Evolutionary conservation across 1,140 invertebrate species (phyloP).

Genomic region (Neuroterus valhalla): DNA sequence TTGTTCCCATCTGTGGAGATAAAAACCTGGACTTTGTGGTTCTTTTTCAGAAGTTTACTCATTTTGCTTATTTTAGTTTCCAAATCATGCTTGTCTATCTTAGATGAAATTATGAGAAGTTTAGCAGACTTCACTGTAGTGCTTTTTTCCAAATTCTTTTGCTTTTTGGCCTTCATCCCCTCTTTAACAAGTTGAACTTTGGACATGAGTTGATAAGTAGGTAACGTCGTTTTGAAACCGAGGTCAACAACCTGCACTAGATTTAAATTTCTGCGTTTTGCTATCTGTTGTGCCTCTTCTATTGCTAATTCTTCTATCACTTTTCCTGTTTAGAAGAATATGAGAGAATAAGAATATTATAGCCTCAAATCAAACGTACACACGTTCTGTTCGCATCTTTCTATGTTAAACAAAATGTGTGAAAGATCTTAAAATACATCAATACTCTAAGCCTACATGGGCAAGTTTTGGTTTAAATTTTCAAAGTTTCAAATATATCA

Average conservation of each 20-base stretch:
- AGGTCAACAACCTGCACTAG: constrained; percentile 80
- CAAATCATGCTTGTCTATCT: constrained; percentile 81
- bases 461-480: too few relatives aligned
- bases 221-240: constrained; percentile 76
- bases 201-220: constrained; percentile 78
- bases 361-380: too few relatives aligned
- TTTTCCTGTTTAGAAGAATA: constrained; percentile 34
- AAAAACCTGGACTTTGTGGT: constrained; percentile 77
- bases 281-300: constrained; percentile 78
- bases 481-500: too few relatives aligned
- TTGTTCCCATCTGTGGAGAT: background rate
- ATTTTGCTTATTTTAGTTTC: constrained; percentile 56
- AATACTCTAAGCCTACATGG: too few relatives aligned
- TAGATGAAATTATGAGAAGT: constrained; percentile 77
- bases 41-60: constrained; percentile 68
- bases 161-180: constrained; percentile 64
- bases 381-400: too few relatives aligned
- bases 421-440: too few relatives aligned
- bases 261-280: constrained; percentile 79
- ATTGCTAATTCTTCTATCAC: constrained; percentile 54
- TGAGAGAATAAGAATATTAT: too few relatives aligned
- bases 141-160: constrained; percentile 49
- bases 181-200: constrained; percentile 62
- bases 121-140: constrained; percentile 76
- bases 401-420: too few relatives aligned